Evolutionary conservation across 2,888 invertebrate genomes (phyloP).

Genomic region (Athalia cordata): DNA sequence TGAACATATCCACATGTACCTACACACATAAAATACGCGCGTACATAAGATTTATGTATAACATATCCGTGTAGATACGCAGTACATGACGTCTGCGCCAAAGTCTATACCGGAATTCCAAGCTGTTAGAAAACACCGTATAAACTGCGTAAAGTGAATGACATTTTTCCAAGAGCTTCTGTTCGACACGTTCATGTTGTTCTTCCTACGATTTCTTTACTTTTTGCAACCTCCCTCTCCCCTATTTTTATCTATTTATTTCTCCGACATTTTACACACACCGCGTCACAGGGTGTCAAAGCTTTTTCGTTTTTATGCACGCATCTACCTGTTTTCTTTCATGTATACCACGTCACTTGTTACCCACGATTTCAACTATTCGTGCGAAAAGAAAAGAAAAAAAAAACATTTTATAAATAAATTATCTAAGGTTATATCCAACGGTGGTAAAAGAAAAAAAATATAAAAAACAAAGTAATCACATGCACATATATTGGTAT

Average conservation of each 20-base stretch:
- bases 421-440: no score
- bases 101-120: background rate
- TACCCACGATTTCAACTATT: no score
- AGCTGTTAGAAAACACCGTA: background rate
- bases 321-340: no score
- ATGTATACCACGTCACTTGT: no score
- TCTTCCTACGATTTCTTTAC: background rate
- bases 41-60: background rate
- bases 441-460: background rate
- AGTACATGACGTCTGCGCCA: background rate
- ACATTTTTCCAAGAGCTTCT: conserved; percentile 9
- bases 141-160: conserved; percentile 15
- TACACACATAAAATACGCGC: no score
- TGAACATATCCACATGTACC: no score
- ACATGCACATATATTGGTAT: background rate
- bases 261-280: background rate
- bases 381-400: no score
- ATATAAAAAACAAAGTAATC: background rate
- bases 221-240: background rate
- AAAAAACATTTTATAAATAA: no score
- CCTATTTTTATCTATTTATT: background rate
- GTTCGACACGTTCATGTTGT: background rate
- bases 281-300: no score
- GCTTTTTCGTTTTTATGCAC: no score
- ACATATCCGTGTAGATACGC: background rate